Evolutionary conservation across 2,113 vertebrate genomes (phyloP).

Genomic region (Geothlypis trichas): DNA sequence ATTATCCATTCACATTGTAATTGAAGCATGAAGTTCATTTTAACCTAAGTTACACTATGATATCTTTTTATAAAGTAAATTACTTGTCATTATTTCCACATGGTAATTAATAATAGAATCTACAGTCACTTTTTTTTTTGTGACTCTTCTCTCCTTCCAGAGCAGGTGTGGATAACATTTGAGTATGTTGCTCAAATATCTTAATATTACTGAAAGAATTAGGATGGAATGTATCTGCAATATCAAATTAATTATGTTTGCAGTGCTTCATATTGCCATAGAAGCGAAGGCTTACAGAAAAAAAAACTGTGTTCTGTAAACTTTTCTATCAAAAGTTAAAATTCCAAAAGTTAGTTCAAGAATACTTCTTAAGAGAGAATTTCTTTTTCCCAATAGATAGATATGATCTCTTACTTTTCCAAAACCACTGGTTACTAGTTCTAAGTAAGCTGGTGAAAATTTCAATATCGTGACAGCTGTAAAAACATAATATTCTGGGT

Average conservation of each 20-base stretch:
- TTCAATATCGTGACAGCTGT: background rate
- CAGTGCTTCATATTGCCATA: fast-evolving
- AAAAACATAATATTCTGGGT: background rate
- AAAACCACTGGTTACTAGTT: background rate
- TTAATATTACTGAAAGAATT: background rate
- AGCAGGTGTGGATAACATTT: background rate
- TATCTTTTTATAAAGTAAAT: background rate
- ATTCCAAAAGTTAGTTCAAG: background rate
- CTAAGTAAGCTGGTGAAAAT: background rate
- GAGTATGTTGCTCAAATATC: background rate
- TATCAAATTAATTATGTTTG: background rate
- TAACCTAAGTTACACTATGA: background rate
- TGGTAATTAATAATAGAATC: background rate
- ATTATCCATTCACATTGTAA: background rate
- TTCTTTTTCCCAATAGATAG: background rate
- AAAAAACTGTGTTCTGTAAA: background rate
- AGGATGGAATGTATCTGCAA: background rate
- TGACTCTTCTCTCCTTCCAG: background rate
- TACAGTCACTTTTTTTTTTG: background rate
- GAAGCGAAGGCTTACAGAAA: background rate
- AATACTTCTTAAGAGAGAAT: background rate
- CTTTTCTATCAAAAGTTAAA: background rate
- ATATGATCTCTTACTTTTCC: background rate
- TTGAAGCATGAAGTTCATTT: background rate
- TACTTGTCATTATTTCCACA: background rate